phyloP scores from a whole-genome alignment of 2,797 vertebrate genomes.

The Cynodonichthys magdalenae region DNA sequence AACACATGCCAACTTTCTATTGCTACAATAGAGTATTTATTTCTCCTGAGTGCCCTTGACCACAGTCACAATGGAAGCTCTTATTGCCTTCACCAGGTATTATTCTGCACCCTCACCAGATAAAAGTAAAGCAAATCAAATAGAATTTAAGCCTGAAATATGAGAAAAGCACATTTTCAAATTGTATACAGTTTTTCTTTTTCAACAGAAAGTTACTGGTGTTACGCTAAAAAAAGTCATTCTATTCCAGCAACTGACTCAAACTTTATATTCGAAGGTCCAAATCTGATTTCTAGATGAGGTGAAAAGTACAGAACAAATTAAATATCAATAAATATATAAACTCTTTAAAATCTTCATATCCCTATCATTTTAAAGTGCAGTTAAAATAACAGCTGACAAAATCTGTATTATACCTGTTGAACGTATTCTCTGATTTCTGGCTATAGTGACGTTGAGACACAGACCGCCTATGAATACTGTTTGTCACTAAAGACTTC shows the following conservation, averaged over 20 bases:
- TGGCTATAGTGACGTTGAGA: no score
- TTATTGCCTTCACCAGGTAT: slow-evolving; percentile 60
- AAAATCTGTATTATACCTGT: no score
- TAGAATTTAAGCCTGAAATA: slow-evolving; percentile 32
- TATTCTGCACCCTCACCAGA: slow-evolving; percentile 53
- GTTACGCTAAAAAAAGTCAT: slow-evolving; percentile 3
- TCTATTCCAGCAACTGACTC: not conserved
- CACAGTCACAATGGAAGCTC: slow-evolving; percentile 60
- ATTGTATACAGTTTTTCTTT: slow-evolving; percentile 33
- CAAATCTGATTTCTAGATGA: no score
- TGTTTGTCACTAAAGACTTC: no score
- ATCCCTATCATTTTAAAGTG: no score
- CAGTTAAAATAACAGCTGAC: no score
- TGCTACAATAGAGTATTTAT: slow-evolving; percentile 60
- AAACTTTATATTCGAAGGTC: slow-evolving; percentile 16
- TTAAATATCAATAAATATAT: no score
- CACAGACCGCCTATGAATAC: no score
- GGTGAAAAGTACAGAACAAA: no score
- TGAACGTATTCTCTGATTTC: no score
- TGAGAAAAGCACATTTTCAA: slow-evolving; percentile 47
- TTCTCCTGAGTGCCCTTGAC: slow-evolving; percentile 61
- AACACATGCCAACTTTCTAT: slow-evolving; percentile 43
- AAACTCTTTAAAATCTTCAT: no score
- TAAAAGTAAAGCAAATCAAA: slow-evolving; percentile 64
- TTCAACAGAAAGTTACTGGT: slow-evolving; percentile 32